Percentiles rank a stretch among this genome's conserved stretches.
phyloP scores from a whole-genome alignment of 2,888 invertebrate genomes.

The Unio pictorum region DNA sequence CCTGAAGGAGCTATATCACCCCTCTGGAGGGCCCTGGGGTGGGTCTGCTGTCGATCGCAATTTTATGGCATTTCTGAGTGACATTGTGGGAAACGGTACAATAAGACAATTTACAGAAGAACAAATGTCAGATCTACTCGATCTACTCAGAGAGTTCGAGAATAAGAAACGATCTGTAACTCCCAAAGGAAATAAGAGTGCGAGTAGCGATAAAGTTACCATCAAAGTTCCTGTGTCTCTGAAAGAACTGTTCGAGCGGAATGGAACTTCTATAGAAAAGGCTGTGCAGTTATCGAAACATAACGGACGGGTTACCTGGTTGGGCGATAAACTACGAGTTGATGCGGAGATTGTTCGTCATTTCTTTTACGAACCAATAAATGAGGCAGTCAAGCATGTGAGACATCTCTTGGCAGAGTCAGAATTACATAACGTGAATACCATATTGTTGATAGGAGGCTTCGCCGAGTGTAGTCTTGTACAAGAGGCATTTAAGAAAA shows the following conservation, averaged over 20 bases:
- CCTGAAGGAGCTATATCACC: constrained; percentile 28
- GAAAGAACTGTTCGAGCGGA: constrained; percentile 19
- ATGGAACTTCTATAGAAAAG: constrained; percentile 13
- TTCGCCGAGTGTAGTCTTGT: constrained; percentile 41
- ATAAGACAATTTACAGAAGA: constrained; percentile 12
- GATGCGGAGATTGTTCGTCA: constrained; percentile 25
- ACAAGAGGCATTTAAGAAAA: constrained; percentile 28
- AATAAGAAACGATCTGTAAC: constrained; percentile 38
- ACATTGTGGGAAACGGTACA: constrained; percentile 10
- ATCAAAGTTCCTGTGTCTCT: constrained; percentile 32
- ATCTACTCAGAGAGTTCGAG: constrained; percentile 40
- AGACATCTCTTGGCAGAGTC: constrained; percentile 19
- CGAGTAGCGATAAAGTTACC: constrained; percentile 19
- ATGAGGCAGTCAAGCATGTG: constrained; percentile 32
- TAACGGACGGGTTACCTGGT: constrained; percentile 20
- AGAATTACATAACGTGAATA: constrained; percentile 24
- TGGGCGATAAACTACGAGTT: constrained; percentile 31
- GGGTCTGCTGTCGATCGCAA: constrained; percentile 28
- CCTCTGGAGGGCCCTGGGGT: constrained; percentile 36
- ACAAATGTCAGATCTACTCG: constrained; percentile 31
- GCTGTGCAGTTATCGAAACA: constrained; percentile 14
- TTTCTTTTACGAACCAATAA: constrained; percentile 25
- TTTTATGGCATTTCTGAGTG: constrained; percentile 19
- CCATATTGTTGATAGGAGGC: constrained; percentile 41
- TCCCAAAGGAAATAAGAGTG: constrained; percentile 7